Evolutionary conservation across 2,797 vertebrate species (phyloP).

Genomic region (Sebastolobus alascanus): DNA sequence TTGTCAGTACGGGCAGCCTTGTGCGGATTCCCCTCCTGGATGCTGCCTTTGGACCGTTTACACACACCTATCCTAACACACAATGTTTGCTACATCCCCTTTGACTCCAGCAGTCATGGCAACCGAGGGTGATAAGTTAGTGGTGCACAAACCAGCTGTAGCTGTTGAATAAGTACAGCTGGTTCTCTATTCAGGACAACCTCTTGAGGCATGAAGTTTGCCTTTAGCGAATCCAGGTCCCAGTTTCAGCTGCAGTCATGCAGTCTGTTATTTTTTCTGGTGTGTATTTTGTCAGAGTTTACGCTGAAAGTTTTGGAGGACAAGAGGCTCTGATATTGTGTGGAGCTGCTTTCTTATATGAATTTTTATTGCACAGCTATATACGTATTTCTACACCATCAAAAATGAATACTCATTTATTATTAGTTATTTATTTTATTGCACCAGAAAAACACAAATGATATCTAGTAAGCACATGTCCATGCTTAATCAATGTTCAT

Average conservation of each 20-base stretch:
- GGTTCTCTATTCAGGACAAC: constrained; percentile 1
- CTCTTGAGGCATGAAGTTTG: background rate
- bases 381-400: background rate
- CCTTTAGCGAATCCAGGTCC: constrained; percentile 5
- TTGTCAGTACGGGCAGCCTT: constrained; percentile 8
- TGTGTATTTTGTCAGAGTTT: background rate
- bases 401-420: background rate
- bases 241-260: background rate
- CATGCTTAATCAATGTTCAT: background rate
- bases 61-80: constrained; percentile 18
- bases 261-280: background rate
- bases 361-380: background rate
- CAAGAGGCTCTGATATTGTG: background rate
- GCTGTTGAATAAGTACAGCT: constrained; percentile 18
- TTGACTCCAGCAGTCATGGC: constrained; percentile 8
- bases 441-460: background rate
- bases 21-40: constrained; percentile 33
- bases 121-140: background rate
- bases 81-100: background rate
- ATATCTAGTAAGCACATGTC: background rate
- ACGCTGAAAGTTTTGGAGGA: constrained; percentile 1
- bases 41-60: constrained; percentile 14
- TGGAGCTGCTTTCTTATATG: background rate
- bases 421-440: background rate
- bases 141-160: constrained; percentile 12